phyloP scores from a whole-genome alignment of 64 coral and sea anemone species.

The Montipora cactus region DNA sequence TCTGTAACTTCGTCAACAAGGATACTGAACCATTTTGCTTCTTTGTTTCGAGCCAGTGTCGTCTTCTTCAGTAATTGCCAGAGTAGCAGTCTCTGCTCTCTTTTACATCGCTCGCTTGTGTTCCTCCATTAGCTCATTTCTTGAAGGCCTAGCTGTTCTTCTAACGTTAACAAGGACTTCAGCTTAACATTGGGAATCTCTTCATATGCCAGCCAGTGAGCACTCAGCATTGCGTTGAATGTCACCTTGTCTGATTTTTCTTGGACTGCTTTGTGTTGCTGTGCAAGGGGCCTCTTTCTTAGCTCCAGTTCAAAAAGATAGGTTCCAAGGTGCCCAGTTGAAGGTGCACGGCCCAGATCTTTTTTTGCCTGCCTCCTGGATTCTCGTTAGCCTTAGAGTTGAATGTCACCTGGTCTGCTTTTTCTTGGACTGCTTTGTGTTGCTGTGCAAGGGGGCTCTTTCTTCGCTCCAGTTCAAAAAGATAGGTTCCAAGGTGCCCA shows the following conservation, averaged over 20 bases:
- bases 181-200: conserved; percentile 23
- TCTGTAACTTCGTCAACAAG: too few species aligned
- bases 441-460: conserved; percentile 41
- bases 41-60: background rate
- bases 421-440: conserved; percentile 9
- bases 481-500: conserved; percentile 56
- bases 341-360: conserved; percentile 44
- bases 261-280: conserved; percentile 11
- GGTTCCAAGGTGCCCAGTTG: conserved; percentile 49
- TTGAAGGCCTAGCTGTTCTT: conserved; percentile 26
- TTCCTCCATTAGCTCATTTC: conserved; percentile 27
- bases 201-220: conserved; percentile 30
- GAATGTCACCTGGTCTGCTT: conserved; percentile 36
- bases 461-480: conserved; percentile 34
- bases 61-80: conserved; percentile 12
- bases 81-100: conserved; percentile 26
- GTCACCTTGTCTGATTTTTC: conserved; percentile 37
- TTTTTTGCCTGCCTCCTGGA: conserved; percentile 39
- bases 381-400: background rate
- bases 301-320: conserved; percentile 39
- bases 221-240: conserved; percentile 28
- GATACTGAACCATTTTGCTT: too few species aligned
- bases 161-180: conserved; percentile 29
- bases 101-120: conserved; percentile 18
- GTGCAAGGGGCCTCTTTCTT: conserved; percentile 41